Evolutionary conservation across 2,797 vertebrate species (phyloP), one percentile per base, ranked within the genome.

Genomic region (Microchirus variegatus): DNA sequence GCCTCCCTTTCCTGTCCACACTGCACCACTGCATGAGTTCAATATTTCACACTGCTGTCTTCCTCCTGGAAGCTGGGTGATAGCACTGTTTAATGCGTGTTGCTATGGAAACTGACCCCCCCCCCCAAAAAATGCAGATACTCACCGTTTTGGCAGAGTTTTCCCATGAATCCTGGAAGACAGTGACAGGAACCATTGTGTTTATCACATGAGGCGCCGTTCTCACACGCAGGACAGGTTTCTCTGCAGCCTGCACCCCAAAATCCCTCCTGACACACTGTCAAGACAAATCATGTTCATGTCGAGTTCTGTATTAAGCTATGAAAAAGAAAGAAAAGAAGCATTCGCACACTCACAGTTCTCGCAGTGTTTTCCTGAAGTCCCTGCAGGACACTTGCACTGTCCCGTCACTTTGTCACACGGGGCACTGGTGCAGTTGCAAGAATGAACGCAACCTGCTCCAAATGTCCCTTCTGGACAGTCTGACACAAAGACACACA

Each of bases 171-270:
- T 36, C 96, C 97, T 0, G 95, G 84, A 0, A 56, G 76, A 53
- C 97, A 99, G n/a, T 73, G 26, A 46, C 97, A 99, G 1, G 84
- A 74, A 16, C 97, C 97, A 0, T 93, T 93, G 78, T 84, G 59
- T 0, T 93, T 94, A 40, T 95, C 82, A 53, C 96, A 99, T 55
- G 68, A 53, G 2, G 89, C 95, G 0, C 90, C 88, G 0, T 97
- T 94, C 47, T 94, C 90, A 44, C 97, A 99, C 0, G 59, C 50
- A 0, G 92, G 94, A 77, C 97, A 99, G 26, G 84, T 86, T 73
- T 94, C 92, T 75, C 85, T 91, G 82, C 97, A 99, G 70, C 93
- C 93, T 0, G 54, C 65, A 1, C 97, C 97, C 97, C 97, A 98
- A 63, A 15, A 91, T 2, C 96, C 95, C 4, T 91, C 92, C 0